Evolutionary conservation across 2,888 invertebrate species (phyloP).

Genomic region (Lordiphosa andalusiaca): DNA sequence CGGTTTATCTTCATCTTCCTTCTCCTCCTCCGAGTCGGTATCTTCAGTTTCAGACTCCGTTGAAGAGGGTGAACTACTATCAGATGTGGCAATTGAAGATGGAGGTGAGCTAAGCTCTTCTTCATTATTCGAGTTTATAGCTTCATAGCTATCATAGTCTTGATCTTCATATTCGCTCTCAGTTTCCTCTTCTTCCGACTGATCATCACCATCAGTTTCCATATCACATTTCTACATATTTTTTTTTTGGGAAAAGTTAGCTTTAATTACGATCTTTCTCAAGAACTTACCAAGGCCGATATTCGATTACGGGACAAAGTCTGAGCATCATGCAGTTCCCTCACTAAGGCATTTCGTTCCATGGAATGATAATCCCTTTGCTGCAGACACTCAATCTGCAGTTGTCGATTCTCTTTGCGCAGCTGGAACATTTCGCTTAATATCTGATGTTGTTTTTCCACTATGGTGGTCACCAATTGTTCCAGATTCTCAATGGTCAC

Average conservation of each 20-base stretch:
- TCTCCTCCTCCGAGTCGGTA: conserved; percentile 19
- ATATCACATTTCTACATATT: no score
- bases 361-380: conserved; percentile 75
- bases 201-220: not conserved
- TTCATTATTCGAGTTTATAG: no score
- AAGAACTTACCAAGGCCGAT: conserved; percentile 14
- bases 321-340: conserved; percentile 64
- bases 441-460: conserved; percentile 74
- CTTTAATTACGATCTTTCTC: not conserved
- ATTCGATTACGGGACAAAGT: conserved; percentile 37
- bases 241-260: no score
- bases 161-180: not conserved
- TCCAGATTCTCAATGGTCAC: conserved; percentile 72
- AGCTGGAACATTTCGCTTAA: conserved; percentile 68
- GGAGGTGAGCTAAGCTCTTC: not conserved
- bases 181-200: not conserved
- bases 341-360: conserved; percentile 69
- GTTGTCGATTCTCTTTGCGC: conserved; percentile 59
- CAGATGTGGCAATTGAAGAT: conserved; percentile 11
- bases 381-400: conserved; percentile 62
- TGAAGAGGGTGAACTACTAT: not conserved
- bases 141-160: conserved; percentile 10
- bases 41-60: conserved; percentile 9
- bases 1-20: conserved; percentile 8
- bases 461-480: conserved; percentile 67